Conservation (phyloP, 2,888 invertebrate species). For the Omphaloscelis lunosa region DNA sequence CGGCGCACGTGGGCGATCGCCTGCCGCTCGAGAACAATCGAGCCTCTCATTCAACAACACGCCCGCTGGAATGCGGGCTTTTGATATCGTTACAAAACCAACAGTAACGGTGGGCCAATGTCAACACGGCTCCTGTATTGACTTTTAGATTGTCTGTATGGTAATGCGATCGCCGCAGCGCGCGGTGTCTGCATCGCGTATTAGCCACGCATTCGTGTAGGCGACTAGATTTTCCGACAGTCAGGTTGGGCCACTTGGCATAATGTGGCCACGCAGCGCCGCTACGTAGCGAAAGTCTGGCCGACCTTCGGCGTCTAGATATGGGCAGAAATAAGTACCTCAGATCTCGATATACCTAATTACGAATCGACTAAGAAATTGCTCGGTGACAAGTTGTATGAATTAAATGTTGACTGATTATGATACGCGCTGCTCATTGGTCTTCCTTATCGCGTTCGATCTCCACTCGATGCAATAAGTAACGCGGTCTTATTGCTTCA, state of each 20-base stretch:
- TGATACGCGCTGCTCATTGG: constrained; percentile 58
- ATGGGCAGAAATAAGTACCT: constrained; percentile 84
- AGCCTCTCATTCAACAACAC: constrained; percentile 81
- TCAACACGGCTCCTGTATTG: constrained; percentile 85
- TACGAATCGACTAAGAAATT: constrained; percentile 75
- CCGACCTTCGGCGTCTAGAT: constrained; percentile 88
- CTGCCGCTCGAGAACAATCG: constrained; percentile 83
- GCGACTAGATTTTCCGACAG: constrained; percentile 86
- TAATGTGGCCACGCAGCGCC: constrained; percentile 77
- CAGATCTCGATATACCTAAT: constrained; percentile 82
- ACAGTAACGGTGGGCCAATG: constrained; percentile 87
- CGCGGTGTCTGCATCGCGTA: constrained; percentile 75
- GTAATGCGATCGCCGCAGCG: constrained; percentile 76
- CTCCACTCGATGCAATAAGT: constrained; percentile 48
- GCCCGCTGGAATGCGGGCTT: constrained; percentile 85
- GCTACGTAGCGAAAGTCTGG: constrained; percentile 87
- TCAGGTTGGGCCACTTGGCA: constrained; percentile 82
- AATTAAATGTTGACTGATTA: constrained; percentile 66
- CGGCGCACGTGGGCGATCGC: constrained; percentile 78
- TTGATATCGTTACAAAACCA: constrained; percentile 88
- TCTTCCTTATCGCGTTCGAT: constrained; percentile 60
- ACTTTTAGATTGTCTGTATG: constrained; percentile 82
- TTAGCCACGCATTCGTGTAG: constrained; percentile 81
- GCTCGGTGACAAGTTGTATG: constrained; percentile 59
- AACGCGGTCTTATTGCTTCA: constrained; percentile 49